phyloP scores from a whole-genome alignment of 2,797 vertebrate genomes.

The Enteromius argenteus region DNA sequence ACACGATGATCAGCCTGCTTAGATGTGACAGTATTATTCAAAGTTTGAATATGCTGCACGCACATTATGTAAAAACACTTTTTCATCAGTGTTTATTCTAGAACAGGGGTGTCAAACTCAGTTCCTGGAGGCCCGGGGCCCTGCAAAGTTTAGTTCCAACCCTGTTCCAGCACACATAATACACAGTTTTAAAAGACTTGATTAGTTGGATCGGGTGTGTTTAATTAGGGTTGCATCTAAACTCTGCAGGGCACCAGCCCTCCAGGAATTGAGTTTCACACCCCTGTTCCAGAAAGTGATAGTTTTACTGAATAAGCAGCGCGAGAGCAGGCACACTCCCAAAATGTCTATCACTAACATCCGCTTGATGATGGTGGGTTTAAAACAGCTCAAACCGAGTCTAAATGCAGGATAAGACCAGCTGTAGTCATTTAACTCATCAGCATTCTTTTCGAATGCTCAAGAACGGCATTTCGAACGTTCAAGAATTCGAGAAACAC shows the following conservation, averaged over 20 bases:
- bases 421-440: neutral
- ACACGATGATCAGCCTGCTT: neutral
- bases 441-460: neutral
- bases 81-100: neutral
- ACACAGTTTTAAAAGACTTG: too few species aligned
- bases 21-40: neutral
- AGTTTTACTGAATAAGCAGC: neutral
- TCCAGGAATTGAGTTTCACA: too few species aligned
- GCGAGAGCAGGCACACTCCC: constrained; percentile 6
- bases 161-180: too few species aligned
- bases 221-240: too few species aligned
- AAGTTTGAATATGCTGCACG: neutral
- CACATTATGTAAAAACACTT: neutral
- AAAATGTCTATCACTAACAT: neutral
- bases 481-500: neutral
- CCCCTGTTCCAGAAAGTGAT: neutral
- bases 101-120: neutral
- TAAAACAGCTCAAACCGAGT: neutral
- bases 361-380: neutral
- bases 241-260: too few species aligned
- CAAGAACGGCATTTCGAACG: neutral
- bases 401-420: neutral
- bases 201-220: too few species aligned
- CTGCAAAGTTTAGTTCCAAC: too few species aligned
- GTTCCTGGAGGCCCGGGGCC: too few species aligned